These are phyloP conservation scores for Candidula unifasciata DNA, from an alignment of 2,888 invertebrate genomes.

Conservation along the genomic window DNA sequence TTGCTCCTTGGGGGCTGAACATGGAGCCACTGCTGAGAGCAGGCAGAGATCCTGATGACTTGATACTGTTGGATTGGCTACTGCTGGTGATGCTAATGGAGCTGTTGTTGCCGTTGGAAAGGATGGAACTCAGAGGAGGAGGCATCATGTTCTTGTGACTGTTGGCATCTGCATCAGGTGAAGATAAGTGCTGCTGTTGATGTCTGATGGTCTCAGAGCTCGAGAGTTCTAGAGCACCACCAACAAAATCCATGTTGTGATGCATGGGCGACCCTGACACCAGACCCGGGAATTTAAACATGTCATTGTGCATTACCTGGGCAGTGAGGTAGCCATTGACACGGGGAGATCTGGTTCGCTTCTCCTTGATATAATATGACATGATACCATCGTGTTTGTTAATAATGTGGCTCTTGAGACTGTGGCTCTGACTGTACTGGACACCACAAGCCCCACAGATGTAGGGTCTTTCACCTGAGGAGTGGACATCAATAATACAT, in stretches of 20 bases:
- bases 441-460: conserved; percentile 78
- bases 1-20: conserved; percentile 38
- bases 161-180: conserved; percentile 14
- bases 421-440: conserved; percentile 78
- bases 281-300: conserved; percentile 65
- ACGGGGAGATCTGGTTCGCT: conserved; percentile 72
- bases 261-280: conserved; percentile 37
- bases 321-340: conserved; percentile 72
- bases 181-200: conserved; percentile 22
- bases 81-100: conserved; percentile 54
- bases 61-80: conserved; percentile 52
- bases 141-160: conserved; percentile 21
- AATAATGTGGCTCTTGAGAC: conserved; percentile 77
- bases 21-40: conserved; percentile 42
- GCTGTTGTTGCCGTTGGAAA: conserved; percentile 8
- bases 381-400: conserved; percentile 77
- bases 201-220: conserved; percentile 30
- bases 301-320: conserved; percentile 62
- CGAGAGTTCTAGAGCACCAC: conserved; percentile 53
- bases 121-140: conserved; percentile 29
- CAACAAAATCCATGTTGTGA: conserved; percentile 52
- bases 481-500: too few relatives aligned
- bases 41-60: conserved; percentile 26
- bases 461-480: conserved; percentile 76
- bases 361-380: conserved; percentile 78